Evolutionary conservation across 2,113 vertebrate genomes (phyloP).

Genomic region (Perognathus longimembris): DNA sequence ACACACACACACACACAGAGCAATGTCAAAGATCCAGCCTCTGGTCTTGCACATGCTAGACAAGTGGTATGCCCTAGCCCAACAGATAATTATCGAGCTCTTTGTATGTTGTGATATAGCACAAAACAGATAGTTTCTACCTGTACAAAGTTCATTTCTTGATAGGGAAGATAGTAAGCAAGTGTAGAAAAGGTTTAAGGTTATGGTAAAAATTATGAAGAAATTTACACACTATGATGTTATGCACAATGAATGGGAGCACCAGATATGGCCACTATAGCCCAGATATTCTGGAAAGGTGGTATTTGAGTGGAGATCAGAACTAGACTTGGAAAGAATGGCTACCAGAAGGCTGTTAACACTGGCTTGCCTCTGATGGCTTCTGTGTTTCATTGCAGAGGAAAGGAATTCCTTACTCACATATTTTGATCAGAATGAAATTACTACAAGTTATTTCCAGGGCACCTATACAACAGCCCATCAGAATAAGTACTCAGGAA

Average conservation of each 20-base stretch:
- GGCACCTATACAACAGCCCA: neutral
- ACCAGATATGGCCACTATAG: neutral
- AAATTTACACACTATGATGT: neutral
- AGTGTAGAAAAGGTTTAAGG: conserved; percentile 11
- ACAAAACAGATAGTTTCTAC: neutral
- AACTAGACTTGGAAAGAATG: neutral
- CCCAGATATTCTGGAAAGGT: neutral
- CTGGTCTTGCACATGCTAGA: neutral
- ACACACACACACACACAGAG: neutral
- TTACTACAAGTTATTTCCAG: neutral
- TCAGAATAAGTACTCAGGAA: neutral
- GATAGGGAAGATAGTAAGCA: neutral
- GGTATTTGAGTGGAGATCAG: conserved; percentile 23
- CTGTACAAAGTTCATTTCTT: neutral
- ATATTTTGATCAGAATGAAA: neutral
- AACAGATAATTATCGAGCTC: neutral
- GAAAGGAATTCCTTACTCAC: neutral
- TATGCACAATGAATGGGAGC: neutral
- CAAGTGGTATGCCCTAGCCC: neutral
- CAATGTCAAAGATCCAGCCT: neutral
- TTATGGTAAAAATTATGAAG: neutral
- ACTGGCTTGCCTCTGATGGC: neutral
- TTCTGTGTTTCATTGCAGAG: conserved; percentile 13
- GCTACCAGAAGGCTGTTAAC: neutral
- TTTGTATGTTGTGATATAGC: neutral